Conservation (phyloP, 2,888 invertebrate species). For the Tipula lateralis region DNA sequence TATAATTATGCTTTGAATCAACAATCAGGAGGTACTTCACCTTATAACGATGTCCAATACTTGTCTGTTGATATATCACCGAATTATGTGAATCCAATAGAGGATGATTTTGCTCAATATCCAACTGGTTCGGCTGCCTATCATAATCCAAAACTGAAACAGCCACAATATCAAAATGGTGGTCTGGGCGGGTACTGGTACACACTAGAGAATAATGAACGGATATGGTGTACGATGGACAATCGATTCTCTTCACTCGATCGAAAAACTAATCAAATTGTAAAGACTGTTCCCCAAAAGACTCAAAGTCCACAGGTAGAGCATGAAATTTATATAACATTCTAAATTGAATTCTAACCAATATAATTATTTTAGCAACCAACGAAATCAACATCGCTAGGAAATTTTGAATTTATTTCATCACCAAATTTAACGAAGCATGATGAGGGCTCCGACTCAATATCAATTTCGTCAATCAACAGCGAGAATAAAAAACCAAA, state of each 20-base stretch:
- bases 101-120: not conserved
- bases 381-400: constrained; percentile 36
- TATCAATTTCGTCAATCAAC: constrained; percentile 44
- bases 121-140: not conserved
- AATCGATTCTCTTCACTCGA: constrained; percentile 33
- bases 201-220: constrained; percentile 35
- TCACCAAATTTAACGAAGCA: not conserved
- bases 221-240: constrained; percentile 36
- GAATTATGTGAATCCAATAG: not conserved
- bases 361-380: constrained; percentile 31
- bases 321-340: not conserved
- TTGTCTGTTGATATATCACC: not conserved
- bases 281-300: not conserved
- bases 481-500: constrained; percentile 44
- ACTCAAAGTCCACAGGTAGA: not conserved
- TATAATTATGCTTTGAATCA: not conserved
- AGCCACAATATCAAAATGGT: constrained; percentile 30
- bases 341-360: not conserved
- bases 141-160: not conserved
- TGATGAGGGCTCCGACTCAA: constrained; percentile 40
- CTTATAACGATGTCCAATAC: not conserved
- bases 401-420: constrained; percentile 36
- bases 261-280: constrained; percentile 31
- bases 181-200: constrained; percentile 38
- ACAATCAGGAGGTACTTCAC: not conserved